A percentile compares a stretch with the other conserved stretches of the same genome.
These are phyloP conservation scores for Dendrocincla tyrannina DNA, from an alignment of 2,797 vertebrate genomes.

Conservation along the genomic window DNA sequence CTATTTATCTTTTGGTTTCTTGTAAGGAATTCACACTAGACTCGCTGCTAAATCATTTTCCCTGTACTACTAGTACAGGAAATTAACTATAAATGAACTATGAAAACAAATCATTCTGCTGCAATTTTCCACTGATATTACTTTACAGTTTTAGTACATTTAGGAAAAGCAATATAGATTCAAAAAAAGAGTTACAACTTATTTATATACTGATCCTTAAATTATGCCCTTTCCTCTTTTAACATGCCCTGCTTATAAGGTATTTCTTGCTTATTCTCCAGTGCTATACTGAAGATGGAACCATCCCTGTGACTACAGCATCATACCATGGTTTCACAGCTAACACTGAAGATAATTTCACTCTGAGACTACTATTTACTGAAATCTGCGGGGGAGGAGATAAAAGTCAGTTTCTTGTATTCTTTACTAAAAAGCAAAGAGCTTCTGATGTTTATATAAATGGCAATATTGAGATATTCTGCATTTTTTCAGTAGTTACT, in stretches of 20 bases:
- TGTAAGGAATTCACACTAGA: conserved; percentile 71
- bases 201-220: conserved; percentile 45
- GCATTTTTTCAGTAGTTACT: neutral
- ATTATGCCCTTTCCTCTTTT: conserved; percentile 44
- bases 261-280: conserved; percentile 32
- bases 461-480: neutral
- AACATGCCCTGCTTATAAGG: neutral
- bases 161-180: conserved; percentile 62
- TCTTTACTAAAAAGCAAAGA: neutral
- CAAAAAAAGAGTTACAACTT: conserved; percentile 47
- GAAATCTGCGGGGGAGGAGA: neutral
- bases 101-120: conserved; percentile 73
- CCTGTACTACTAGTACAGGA: conserved; percentile 72
- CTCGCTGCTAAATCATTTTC: conserved; percentile 66
- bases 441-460: neutral
- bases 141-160: conserved; percentile 62
- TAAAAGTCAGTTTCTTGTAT: neutral
- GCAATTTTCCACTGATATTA: conserved; percentile 72
- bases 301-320: neutral
- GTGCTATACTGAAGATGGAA: neutral
- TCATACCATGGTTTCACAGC: neutral
- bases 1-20: conserved; percentile 70
- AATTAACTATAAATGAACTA: conserved; percentile 76
- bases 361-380: neutral
- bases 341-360: neutral